These are phyloP conservation scores for Grammomys surdaster DNA, from an alignment of 2,113 vertebrate species.

Conservation along the genomic window DNA sequence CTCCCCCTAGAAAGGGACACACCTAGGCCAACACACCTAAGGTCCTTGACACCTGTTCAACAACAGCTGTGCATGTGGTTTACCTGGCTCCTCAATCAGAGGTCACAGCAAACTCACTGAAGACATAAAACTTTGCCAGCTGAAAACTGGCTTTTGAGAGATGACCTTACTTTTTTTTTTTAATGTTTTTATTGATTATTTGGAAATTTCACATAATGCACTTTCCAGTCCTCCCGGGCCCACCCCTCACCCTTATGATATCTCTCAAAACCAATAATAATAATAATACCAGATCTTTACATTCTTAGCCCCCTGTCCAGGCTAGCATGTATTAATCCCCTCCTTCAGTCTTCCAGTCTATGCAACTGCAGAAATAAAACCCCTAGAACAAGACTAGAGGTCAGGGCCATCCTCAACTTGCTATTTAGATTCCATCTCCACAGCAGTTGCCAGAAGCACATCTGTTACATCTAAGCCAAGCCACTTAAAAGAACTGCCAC, in stretches of 20 bases:
- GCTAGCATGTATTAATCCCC: not conserved
- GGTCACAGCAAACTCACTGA: not conserved
- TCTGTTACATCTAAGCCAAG: not conserved
- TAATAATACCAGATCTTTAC: too few species aligned
- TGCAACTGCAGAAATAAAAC: not conserved
- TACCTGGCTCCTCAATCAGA: not conserved
- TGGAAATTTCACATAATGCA: not conserved
- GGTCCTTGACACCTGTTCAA: not conserved
- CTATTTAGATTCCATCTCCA: not conserved
- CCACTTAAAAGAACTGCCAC: slow-evolving; percentile 35
- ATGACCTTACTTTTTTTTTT: not conserved
- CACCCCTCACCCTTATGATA: not conserved
- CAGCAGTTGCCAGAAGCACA: slow-evolving; percentile 2
- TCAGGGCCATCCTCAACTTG: not conserved
- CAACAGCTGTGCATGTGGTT: not conserved
- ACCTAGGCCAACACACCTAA: too few species aligned
- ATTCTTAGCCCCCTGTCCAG: not conserved
- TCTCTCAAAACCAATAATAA: not conserved
- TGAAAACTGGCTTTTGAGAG: not conserved
- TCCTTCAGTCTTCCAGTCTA: not conserved
- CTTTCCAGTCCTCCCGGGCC: not conserved
- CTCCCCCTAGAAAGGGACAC: not conserved
- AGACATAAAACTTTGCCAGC: not conserved
- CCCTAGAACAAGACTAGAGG: not conserved
- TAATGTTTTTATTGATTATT: not conserved